Evolutionary conservation across 2,113 vertebrate genomes (phyloP).

Genomic region (Malurus cyaneus): DNA sequence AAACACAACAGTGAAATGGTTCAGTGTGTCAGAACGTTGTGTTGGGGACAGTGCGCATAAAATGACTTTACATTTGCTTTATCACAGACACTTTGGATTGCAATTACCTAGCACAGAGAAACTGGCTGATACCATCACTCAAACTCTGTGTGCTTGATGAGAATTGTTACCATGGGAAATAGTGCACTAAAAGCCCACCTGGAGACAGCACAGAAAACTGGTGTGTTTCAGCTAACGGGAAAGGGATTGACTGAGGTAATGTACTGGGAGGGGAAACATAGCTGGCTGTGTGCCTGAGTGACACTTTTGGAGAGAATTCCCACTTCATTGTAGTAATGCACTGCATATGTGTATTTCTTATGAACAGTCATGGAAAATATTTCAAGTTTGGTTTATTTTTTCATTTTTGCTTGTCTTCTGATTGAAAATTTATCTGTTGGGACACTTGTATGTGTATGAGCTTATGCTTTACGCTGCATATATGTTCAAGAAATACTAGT

Average conservation of each 20-base stretch:
- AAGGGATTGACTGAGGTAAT: conserved; percentile 91
- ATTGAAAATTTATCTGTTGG: not conserved
- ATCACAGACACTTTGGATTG: not conserved
- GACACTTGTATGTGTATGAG: not conserved
- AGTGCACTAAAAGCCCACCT: conserved; percentile 94
- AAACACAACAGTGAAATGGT: rapidly evolving
- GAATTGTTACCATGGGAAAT: conserved; percentile 85
- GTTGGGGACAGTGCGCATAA: not conserved
- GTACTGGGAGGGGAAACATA: too few relatives aligned
- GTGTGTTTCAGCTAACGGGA: conserved; percentile 93
- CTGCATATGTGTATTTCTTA: not conserved
- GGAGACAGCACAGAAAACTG: conserved; percentile 97
- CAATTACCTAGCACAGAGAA: not conserved
- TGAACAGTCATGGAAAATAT: not conserved
- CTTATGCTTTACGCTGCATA: not conserved
- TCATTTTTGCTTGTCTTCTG: not conserved
- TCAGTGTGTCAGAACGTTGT: not conserved
- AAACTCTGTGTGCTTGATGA: not conserved
- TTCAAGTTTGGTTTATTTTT: not conserved
- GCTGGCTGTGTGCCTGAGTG: not conserved
- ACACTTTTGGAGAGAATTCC: not conserved
- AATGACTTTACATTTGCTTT: not conserved
- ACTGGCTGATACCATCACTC: not conserved
- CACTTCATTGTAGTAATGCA: not conserved
- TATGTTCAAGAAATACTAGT: not conserved